Base-by-base conservation (phyloP, 2,113 vertebrate species). In the Talpa occidentalis region DNA sequence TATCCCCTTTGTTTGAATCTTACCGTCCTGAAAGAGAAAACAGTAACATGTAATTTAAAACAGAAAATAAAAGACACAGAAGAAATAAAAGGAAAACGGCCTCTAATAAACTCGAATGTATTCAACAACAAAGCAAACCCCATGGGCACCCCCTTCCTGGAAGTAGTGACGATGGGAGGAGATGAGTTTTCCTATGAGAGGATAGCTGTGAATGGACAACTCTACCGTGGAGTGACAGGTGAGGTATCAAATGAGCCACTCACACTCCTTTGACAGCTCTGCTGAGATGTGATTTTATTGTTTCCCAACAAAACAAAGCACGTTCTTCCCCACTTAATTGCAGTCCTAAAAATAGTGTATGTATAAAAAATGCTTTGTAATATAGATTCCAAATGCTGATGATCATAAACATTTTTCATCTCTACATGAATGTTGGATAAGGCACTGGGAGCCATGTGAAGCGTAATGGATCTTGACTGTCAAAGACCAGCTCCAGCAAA, bases 61-160 rank as follows among this genome's bases (percentile, higher is more conserved):
- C 52, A 60, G 64, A 16, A 76, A 77, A 72, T 9, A 64, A 4
- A 19, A 67, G 30, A 67, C 12, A 35, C 3, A 28, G 62, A 66
- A 67, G 15, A 76, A 85, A 92, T 22, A 47, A 35, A 69, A 67
- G 37, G 32, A 28, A 32, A 85, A 5, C 60, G 60, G 11, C 32
- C 2, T 60, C 16, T 72, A 4, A 78, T 26, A 52, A 74, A 77
- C 69, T 10, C 5, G 3, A 4, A 21, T 21, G 22, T 17, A 4
- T 76, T 10, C 59, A 47, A 0, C 64, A 59, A 30, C 6, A 76
- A 10, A 37, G 37, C 24, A n/a, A n/a, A n/a, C n/a, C n/a, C n/a
- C n/a, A 47, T 35, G 49, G 47, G 30, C 24, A 47, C 0, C 0
- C 17, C 16, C 8, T 7, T 32, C 62, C 47, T 30, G 7, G 10